Conservation (phyloP, 1,140 invertebrate species). For the Pachyrhynchus sulphureomaculatus region DNA sequence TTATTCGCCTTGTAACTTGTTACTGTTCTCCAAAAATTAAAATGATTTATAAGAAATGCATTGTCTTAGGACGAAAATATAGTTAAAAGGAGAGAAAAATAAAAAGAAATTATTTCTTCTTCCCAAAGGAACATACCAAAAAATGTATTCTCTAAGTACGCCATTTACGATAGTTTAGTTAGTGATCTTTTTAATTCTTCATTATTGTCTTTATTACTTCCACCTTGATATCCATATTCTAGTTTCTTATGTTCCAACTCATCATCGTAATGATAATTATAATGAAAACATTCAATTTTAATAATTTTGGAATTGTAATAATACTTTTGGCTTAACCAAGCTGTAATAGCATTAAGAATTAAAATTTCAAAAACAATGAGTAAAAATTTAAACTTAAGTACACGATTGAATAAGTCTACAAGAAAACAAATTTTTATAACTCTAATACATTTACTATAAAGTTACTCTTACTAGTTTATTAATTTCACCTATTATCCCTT, state of each 20-base stretch:
- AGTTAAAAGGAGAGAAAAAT: too few species aligned
- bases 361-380: slow-evolving; percentile 2
- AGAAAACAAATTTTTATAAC: slow-evolving; percentile 14
- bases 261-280: slow-evolving; percentile 2
- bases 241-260: background rate
- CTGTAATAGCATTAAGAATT: background rate
- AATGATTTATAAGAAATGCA: too few species aligned
- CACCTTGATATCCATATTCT: too few species aligned
- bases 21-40: too few species aligned
- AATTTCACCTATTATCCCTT: slow-evolving; percentile 3
- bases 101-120: too few species aligned
- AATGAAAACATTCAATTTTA: background rate
- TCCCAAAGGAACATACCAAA: too few species aligned
- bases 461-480: background rate
- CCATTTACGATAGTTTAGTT: too few species aligned
- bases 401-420: slow-evolving; percentile 10
- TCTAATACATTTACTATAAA: background rate
- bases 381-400: slow-evolving; percentile 12
- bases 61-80: too few species aligned
- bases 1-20: too few species aligned
- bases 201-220: too few species aligned
- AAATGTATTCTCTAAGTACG: too few species aligned
- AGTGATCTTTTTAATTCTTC: too few species aligned
- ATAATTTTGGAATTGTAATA: background rate
- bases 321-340: slow-evolving; percentile 5